A percentile compares a stretch with the other conserved stretches of the same genome.
Evolutionary conservation across 2,113 vertebrate species (phyloP).

Genomic region (Heterochromis multidens): DNA sequence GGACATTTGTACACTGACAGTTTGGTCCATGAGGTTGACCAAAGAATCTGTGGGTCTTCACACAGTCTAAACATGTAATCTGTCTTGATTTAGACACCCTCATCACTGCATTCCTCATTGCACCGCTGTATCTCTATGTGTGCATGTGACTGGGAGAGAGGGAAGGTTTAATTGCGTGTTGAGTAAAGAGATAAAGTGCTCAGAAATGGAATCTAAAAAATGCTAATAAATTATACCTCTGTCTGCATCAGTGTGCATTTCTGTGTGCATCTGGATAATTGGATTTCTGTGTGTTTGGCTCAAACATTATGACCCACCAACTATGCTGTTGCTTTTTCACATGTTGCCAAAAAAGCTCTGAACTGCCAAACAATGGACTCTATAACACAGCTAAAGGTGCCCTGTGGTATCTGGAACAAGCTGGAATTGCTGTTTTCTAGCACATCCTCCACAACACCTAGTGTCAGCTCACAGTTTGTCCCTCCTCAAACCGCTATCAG

Average conservation of each 20-base stretch:
- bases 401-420: neutral
- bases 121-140: neutral
- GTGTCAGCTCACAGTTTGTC: neutral
- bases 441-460: neutral
- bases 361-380: neutral
- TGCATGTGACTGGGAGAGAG: neutral
- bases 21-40: constrained; percentile 48
- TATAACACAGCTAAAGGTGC: neutral
- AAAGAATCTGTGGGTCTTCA: constrained; percentile 39
- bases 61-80: constrained; percentile 51
- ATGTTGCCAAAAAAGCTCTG: neutral
- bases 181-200: neutral
- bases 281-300: neutral
- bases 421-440: neutral
- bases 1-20: constrained; percentile 49
- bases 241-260: neutral
- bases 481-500: neutral
- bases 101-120: constrained; percentile 45
- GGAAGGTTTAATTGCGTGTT: neutral
- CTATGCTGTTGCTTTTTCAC: neutral
- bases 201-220: neutral
- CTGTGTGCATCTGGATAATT: neutral
- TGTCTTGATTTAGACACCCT: constrained; percentile 55
- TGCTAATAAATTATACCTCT: neutral
- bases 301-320: neutral